Conservation (phyloP, 2,797 vertebrate genomes). For the Rhyacichthys aspro region DNA sequence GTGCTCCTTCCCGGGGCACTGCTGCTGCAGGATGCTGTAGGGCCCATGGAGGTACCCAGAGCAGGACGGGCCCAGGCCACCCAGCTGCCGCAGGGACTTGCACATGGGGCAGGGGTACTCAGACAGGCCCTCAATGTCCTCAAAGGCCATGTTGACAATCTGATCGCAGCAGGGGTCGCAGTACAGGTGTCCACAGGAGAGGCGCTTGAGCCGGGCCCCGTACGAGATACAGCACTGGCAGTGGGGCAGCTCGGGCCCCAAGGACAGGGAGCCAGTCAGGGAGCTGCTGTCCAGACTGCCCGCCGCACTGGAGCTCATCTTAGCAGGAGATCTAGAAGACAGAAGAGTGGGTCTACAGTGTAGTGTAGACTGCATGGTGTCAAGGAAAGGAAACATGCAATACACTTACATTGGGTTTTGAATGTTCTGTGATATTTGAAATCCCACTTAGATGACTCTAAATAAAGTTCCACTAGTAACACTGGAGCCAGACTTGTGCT, state of each 20-base stretch:
- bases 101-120: constrained; percentile 85
- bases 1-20: constrained; percentile 56
- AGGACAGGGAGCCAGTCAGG: constrained; percentile 77
- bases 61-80: constrained; percentile 63
- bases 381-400: too few species aligned
- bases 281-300: constrained; percentile 83
- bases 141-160: constrained; percentile 85
- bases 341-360: too few species aligned
- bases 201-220: constrained; percentile 77
- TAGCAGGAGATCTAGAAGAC: constrained; percentile 74
- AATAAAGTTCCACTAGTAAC: too few species aligned
- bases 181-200: constrained; percentile 83
- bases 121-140: constrained; percentile 84
- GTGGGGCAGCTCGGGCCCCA: constrained; percentile 79
- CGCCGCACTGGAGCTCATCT: constrained; percentile 73
- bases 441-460: too few species aligned
- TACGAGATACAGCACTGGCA: constrained; percentile 83
- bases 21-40: constrained; percentile 63
- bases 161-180: constrained; percentile 81
- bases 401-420: too few species aligned
- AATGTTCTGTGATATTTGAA: too few species aligned
- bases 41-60: constrained; percentile 66
- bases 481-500: too few species aligned
- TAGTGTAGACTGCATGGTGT: not conserved
- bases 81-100: constrained; percentile 77